These are phyloP conservation scores for Eurosta solidaginis DNA, from an alignment of 1,140 invertebrate species.

Conservation along the genomic window DNA sequence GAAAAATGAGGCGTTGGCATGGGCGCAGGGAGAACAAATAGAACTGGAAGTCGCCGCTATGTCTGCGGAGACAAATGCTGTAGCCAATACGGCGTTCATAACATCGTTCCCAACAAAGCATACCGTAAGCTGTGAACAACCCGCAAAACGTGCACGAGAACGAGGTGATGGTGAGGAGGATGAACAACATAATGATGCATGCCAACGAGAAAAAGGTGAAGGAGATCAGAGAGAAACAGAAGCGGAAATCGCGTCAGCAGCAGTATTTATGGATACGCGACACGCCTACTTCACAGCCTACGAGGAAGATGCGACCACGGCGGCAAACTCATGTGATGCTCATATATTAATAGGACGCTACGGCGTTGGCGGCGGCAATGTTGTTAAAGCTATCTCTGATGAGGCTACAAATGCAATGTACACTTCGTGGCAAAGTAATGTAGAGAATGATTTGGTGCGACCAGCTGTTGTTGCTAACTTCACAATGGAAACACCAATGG, in stretches of 20 bases:
- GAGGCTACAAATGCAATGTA: not conserved
- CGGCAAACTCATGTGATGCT: not conserved
- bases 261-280: slow-evolving; percentile 13
- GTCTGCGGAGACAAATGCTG: not conserved
- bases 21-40: not conserved
- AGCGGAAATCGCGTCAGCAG: slow-evolving; percentile 23
- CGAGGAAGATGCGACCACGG: not conserved
- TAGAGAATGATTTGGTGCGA: slow-evolving; percentile 2
- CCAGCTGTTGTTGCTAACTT: slow-evolving; percentile 5
- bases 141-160: not conserved
- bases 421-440: not conserved
- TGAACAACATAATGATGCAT: not conserved
- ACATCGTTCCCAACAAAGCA: not conserved
- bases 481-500: not conserved
- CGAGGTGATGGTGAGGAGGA: not conserved
- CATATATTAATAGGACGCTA: not conserved
- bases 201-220: not conserved
- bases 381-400: slow-evolving; percentile 28
- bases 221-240: slow-evolving; percentile 1
- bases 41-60: not conserved
- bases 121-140: not conserved
- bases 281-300: not conserved
- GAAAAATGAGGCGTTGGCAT: slow-evolving; percentile 21
- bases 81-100: slow-evolving; percentile 23
- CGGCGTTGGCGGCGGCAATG: slow-evolving; percentile 6